Base-by-base conservation (phyloP, 2,113 vertebrate species). In the Choloepus hoffmanni region DNA sequence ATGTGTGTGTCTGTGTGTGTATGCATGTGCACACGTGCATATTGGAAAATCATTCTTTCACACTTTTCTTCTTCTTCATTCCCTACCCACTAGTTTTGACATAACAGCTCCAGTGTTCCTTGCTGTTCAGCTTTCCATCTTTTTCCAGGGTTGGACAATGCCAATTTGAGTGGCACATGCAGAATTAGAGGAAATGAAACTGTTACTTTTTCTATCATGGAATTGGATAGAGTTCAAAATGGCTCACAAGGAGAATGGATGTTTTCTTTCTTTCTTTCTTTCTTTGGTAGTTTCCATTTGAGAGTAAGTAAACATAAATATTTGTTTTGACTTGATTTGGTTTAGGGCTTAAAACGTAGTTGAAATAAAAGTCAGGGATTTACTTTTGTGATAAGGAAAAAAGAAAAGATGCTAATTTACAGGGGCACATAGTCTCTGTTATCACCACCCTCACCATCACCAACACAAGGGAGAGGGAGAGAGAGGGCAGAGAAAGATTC, bases 261-360 rank as follows among this genome's bases (percentile, higher is more conserved):
- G 7, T 50, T 50, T 50, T 36, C 36, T 36, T 36, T 36, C 36
- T 50, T 26, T 26, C 62, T 91, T 82, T 60, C 13, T 43, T 72
- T 77, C 16, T 76, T 23, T 53, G 9, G 53, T 58, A 72, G 10
- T 77, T 88, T 76, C 60, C n/a, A 63, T 55, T 88, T 68, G 65
- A 94, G 84, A 45, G 77, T 96, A 91, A 65, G 33, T 62, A 87
- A 91, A 92, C 40, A 84, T 19, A 30, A 45, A 45, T 28, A 62
- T 76, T 68, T 50, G 53, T 77, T 55, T 76, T 28, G 83, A 83
- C 62, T 88, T 8, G 5, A 53, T 68, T 81, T 81, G 83, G 19
- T 85, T 77, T 28, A 55, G 62, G 68, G 81, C 63, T 89, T 8
- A 30, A 7, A 77, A 33, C 12, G 60, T 67, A 55, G 68, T 28